These are phyloP conservation scores for Nycticryphes semicollaris DNA, from an alignment of 2,113 vertebrate genomes.

Conservation along the genomic window DNA sequence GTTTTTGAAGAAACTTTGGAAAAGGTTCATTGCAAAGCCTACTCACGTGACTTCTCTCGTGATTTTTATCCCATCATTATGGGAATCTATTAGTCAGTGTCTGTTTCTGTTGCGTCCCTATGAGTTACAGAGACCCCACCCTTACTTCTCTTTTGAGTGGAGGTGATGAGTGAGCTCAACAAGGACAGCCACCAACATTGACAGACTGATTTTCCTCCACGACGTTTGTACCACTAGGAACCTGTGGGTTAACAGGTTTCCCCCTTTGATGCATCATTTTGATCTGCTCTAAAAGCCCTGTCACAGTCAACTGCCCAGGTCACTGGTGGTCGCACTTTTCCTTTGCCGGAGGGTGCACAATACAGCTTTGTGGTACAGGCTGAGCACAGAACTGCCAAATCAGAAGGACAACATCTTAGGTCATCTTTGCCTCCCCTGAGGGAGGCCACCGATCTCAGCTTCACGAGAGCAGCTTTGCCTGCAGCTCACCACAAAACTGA, in stretches of 20 bases:
- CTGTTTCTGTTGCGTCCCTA: background rate
- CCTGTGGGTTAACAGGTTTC: fast-evolving
- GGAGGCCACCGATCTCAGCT: background rate
- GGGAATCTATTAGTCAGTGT: background rate
- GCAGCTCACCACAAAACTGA: background rate
- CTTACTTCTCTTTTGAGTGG: background rate
- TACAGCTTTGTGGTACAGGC: background rate
- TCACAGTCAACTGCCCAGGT: background rate
- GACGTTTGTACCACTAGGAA: background rate
- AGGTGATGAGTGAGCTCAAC: background rate
- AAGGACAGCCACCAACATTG: background rate
- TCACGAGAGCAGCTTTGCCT: background rate
- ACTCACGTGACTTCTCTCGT: background rate
- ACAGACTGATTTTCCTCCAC: background rate
- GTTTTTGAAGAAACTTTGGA: background rate
- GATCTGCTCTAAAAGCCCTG: background rate
- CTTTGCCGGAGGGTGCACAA: background rate
- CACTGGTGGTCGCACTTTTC: background rate
- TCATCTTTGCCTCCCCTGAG: background rate
- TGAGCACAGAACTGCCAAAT: background rate
- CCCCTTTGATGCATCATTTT: background rate
- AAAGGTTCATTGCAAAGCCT: background rate
- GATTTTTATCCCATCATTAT: background rate
- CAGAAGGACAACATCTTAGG: background rate
- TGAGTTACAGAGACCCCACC: background rate